Base-by-base conservation (phyloP, 2,888 invertebrate species). In the Allygus modestus region DNA sequence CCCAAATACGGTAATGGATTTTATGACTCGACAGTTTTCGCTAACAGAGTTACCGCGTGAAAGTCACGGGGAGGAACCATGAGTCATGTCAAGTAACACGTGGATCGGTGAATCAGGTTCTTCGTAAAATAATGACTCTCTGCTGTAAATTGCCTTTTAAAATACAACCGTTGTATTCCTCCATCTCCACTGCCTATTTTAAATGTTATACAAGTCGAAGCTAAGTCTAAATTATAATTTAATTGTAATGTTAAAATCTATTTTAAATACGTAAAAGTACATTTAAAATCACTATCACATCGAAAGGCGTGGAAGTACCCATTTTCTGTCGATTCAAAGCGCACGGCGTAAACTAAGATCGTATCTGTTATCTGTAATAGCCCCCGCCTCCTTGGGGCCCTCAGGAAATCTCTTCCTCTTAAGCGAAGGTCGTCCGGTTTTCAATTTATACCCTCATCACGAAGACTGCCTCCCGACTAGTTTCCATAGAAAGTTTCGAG, bases 401-500 rank as follows among this genome's bases (percentile, higher is more conserved):
- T 2, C 4, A 15, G 54, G 7, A 20, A 65, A 65, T 28, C 28
- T 65, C 28, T 31, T 65, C 54, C 54, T 54, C 54, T 23, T 54
- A 54, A 54, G 54, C 54, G 65, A 65, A 65, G 65, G 65, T 15
- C 65, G 65, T 31, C 65, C n/a, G 31, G 65, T 65, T 58, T 2
- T 31, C 65, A 58, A 58, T 58, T 26, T 31, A 65, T 65, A 31
- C 65, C 65, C 65, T 65, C 65, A 65, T 65, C 65, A 65, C 65
- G 65, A 65, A 65, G 28, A n/a, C n/a, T n/a, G n/a, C n/a, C n/a
- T 7, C 23, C 17, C 1, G 58, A 65, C 65, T 65, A 65, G 65
- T 65, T 65, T 65, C 65, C 65, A 65, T 65, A 65, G 65, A 65
- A 65, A 65, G 65, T 65, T 65, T 65, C 54, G 20, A 54, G 20